A percentile compares a stretch with the other conserved stretches of the same genome.
phyloP scores from a whole-genome alignment of 1,140 invertebrate genomes.

The Papilio dardanus region DNA sequence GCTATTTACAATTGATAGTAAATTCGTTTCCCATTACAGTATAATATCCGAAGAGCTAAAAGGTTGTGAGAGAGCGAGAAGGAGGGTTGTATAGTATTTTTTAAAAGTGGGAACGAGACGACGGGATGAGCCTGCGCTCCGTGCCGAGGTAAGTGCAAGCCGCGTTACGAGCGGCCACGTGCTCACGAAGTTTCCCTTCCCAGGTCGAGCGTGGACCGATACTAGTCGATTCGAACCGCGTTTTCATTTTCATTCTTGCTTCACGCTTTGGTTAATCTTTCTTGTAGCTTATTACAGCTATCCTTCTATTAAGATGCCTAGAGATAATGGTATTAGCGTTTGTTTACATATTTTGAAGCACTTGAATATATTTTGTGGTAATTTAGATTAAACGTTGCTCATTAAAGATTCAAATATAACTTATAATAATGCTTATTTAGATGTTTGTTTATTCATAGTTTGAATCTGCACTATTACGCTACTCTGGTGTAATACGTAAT shows the following conservation, averaged over 20 bases:
- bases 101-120: conserved; percentile 80
- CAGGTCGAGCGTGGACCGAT: conserved; percentile 48
- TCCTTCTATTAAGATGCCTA: background rate
- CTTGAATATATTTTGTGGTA: background rate
- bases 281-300: background rate
- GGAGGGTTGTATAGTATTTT: conserved; percentile 54
- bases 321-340: background rate
- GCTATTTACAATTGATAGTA: background rate
- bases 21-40: conserved; percentile 13
- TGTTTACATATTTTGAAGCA: background rate
- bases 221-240: conserved; percentile 39
- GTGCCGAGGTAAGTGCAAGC: conserved; percentile 74
- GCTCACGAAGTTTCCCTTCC: conserved; percentile 63
- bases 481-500: too few relatives aligned
- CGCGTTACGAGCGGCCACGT: conserved; percentile 61
- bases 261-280: conserved; percentile 21
- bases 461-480: too few relatives aligned
- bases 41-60: conserved; percentile 43
- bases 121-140: conserved; percentile 65
- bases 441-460: background rate
- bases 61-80: conserved; percentile 75
- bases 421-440: background rate
- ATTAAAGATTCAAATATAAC: background rate
- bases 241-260: conserved; percentile 32
- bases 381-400: background rate